Evolutionary conservation across 2,888 invertebrate genomes (phyloP).

Genomic region (Fragum whitleyi): DNA sequence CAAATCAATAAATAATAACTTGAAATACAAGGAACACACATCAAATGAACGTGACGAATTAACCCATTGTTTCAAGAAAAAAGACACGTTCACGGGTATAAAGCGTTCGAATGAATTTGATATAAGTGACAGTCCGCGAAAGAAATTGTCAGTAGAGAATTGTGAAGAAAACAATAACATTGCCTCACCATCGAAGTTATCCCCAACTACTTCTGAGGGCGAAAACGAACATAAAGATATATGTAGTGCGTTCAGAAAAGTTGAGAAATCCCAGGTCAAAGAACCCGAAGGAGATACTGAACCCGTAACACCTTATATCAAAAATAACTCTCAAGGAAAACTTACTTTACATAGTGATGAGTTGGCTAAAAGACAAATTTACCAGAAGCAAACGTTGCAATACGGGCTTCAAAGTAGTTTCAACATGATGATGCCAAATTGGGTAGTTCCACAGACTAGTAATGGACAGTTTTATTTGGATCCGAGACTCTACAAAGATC

Average conservation of each 20-base stretch:
- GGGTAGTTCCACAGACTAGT: slow-evolving; percentile 43
- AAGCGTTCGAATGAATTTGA: slow-evolving; percentile 10
- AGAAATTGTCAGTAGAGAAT: neutral
- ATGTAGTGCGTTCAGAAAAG: slow-evolving; percentile 81
- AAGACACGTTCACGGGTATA: neutral
- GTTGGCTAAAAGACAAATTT: neutral
- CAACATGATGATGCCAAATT: slow-evolving; percentile 49
- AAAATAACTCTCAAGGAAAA: slow-evolving; percentile 7
- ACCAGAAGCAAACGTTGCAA: neutral
- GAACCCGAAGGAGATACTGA: slow-evolving; percentile 19
- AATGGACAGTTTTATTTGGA: slow-evolving; percentile 34
- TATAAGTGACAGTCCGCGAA: slow-evolving; percentile 10
- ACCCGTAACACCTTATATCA: neutral
- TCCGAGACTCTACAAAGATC: slow-evolving; percentile 37
- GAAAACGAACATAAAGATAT: slow-evolving; percentile 26
- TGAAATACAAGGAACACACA: neutral
- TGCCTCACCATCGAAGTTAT: slow-evolving; percentile 4
- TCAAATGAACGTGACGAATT: neutral
- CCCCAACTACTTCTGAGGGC: neutral
- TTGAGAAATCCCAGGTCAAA: slow-evolving; percentile 66
- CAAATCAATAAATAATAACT: neutral
- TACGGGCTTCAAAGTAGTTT: slow-evolving; percentile 32
- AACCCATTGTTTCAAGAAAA: neutral
- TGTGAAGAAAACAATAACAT: slow-evolving; percentile 56
- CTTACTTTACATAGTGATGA: neutral